Evolutionary conservation across 2,113 vertebrate species (phyloP), one percentile per base, ranked within the genome.

Genomic region (Corythaeola cristata): DNA sequence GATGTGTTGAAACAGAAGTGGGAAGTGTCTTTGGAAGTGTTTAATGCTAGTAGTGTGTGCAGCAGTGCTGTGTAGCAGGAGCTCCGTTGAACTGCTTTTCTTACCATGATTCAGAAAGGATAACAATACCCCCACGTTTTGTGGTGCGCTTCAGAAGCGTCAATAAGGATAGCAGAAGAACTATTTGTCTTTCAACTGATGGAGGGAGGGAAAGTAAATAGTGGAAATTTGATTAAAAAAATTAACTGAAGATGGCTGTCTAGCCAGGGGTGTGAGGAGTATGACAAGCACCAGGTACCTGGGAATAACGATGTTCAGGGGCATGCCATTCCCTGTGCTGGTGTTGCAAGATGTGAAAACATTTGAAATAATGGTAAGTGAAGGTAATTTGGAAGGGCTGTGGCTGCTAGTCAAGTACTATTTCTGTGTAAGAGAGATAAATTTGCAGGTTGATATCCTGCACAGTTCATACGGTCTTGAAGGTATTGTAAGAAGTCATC

Each of bases 401-500:
- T 84, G 68, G 60, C 90, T 94, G 64, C n/a, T 86, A 59, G 79
- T 95, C 56, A 69, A 86, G 87, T 89, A 89, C 39, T 92, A 83
- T 82, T 91, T 92, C 74, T 86, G 49, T 81, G 49, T 91, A 79
- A 89, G 64, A 63, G 63, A 89, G 71, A 88, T 69, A 82, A 85
- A 95, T 96, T 81, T 93, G 64, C 77, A 76, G 89, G 52, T 78
- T 95, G 71, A 73, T 95, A 76, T 24, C 64, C 58, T 84, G 58
- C 89, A 59, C 52, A 66, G 66, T 76, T 89, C 41, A 20, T 49
- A 16, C 23, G 20, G 60, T 91, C 66, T 88, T 86, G 80, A 50
- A 94, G 66, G 60, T 91, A 93, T 64, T 93, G 64, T 74, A 49
- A 81, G 74, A 95, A 96, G 81, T 94, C 92, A 84, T 72, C 79